These are phyloP conservation scores for Lasius platythorax DNA, from an alignment of 2,888 invertebrate species.

Conservation along the genomic window DNA sequence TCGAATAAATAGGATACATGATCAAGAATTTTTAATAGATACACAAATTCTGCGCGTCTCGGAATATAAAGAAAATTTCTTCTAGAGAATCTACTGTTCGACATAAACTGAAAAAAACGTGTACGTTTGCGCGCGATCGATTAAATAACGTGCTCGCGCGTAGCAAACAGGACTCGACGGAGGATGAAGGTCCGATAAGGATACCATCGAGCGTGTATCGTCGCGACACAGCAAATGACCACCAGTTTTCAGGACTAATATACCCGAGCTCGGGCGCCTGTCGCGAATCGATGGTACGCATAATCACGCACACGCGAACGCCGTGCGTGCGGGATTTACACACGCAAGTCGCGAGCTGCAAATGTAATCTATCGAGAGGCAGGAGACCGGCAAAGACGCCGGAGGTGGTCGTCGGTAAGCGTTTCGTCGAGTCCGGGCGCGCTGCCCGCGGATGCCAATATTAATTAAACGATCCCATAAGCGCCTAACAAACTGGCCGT, in stretches of 20 bases:
- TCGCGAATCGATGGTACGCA: not conserved
- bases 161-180: slow-evolving; percentile 25
- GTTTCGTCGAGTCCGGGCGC: slow-evolving; percentile 68
- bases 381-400: slow-evolving; percentile 78
- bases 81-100: not conserved
- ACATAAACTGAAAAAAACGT: not conserved
- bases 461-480: slow-evolving; percentile 86
- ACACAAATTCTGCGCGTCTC: not conserved
- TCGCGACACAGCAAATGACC: slow-evolving; percentile 48
- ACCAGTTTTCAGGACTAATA: slow-evolving; percentile 39
- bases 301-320: slow-evolving; percentile 5
- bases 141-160: slow-evolving; percentile 16
- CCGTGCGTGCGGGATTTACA: slow-evolving; percentile 35
- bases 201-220: slow-evolving; percentile 29
- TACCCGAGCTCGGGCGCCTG: slow-evolving; percentile 9
- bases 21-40: not conserved
- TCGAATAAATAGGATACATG: not conserved
- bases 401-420: slow-evolving; percentile 81
- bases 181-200: slow-evolving; percentile 30
- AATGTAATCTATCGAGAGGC: slow-evolving; percentile 61
- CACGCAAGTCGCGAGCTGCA: slow-evolving; percentile 50
- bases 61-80: not conserved
- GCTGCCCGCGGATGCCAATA: slow-evolving; percentile 81
- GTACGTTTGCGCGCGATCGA: slow-evolving; percentile 9
- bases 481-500: slow-evolving; percentile 83